Evolutionary conservation across 2,888 invertebrate genomes (phyloP).

Genomic region (Tromatobia lineatoria): DNA sequence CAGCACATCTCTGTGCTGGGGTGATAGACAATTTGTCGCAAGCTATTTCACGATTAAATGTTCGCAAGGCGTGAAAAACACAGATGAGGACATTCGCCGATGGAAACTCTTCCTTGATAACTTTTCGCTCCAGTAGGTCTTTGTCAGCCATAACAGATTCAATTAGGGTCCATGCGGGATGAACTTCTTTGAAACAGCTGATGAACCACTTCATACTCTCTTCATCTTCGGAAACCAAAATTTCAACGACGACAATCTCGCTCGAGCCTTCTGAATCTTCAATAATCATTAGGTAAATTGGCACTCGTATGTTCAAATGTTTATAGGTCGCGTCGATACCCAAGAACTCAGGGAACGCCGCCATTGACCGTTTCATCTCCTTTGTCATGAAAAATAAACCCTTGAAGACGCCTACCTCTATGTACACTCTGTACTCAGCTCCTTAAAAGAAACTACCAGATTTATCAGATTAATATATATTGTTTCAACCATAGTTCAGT

Average conservation of each 20-base stretch:
- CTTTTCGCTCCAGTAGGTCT: slow-evolving; percentile 65
- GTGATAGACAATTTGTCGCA: slow-evolving; percentile 64
- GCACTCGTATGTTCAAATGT: slow-evolving; percentile 63
- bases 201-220: slow-evolving; percentile 63
- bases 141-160: slow-evolving; percentile 70
- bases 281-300: slow-evolving; percentile 63
- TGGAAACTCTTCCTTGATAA: slow-evolving; percentile 62
- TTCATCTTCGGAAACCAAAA: slow-evolving; percentile 59
- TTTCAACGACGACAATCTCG: slow-evolving; percentile 64
- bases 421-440: slow-evolving; percentile 49
- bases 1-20: slow-evolving; percentile 39
- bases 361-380: slow-evolving; percentile 62
- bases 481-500: too few relatives aligned
- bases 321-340: slow-evolving; percentile 68
- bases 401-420: slow-evolving; percentile 45
- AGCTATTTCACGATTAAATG: slow-evolving; percentile 68
- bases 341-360: slow-evolving; percentile 65
- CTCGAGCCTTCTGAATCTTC: slow-evolving; percentile 65
- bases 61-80: slow-evolving; percentile 66
- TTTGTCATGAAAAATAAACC: slow-evolving; percentile 56
- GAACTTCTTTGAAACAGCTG: slow-evolving; percentile 55
- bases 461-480: too few relatives aligned
- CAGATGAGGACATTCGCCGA: slow-evolving; percentile 64
- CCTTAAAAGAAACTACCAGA: neutral
- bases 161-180: slow-evolving; percentile 57